Evolutionary conservation across 1,140 invertebrate species (phyloP).

Genomic region (Triops cancriformis): DNA sequence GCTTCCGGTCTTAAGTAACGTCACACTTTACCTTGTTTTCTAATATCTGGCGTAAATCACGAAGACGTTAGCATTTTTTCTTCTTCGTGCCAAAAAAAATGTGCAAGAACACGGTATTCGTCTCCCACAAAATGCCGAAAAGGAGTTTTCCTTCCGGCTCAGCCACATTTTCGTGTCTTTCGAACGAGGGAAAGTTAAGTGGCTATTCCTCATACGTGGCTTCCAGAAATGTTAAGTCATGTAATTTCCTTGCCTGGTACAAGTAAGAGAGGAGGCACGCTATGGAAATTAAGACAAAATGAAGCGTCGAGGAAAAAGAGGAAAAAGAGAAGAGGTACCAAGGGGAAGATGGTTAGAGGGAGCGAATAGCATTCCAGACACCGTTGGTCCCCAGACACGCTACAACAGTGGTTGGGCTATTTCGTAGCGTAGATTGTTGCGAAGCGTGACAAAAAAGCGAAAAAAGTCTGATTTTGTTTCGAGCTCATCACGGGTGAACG

Average conservation of each 20-base stretch:
- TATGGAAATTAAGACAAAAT: background rate
- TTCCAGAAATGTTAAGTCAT: background rate
- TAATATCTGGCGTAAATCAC: background rate
- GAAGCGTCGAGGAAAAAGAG: background rate
- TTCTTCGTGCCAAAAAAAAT: background rate
- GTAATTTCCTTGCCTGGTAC: constrained; percentile 5
- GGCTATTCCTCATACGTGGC: background rate
- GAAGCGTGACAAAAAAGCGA: background rate
- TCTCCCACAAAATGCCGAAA: background rate
- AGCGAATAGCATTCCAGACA: background rate
- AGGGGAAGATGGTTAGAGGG: background rate
- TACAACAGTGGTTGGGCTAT: background rate
- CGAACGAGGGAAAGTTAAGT: background rate
- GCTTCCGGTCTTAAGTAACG: background rate
- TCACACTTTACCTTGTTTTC: background rate
- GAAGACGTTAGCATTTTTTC: background rate
- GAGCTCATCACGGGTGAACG: background rate
- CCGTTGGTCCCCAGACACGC: background rate
- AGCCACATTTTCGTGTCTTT: background rate
- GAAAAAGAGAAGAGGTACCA: background rate
- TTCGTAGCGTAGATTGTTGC: background rate
- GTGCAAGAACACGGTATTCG: background rate
- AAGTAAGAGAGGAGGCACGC: background rate
- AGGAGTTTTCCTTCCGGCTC: background rate
- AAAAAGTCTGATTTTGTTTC: background rate